Base-by-base conservation (phyloP, 1,140 invertebrate genomes). In the Cephus cinctus region DNA sequence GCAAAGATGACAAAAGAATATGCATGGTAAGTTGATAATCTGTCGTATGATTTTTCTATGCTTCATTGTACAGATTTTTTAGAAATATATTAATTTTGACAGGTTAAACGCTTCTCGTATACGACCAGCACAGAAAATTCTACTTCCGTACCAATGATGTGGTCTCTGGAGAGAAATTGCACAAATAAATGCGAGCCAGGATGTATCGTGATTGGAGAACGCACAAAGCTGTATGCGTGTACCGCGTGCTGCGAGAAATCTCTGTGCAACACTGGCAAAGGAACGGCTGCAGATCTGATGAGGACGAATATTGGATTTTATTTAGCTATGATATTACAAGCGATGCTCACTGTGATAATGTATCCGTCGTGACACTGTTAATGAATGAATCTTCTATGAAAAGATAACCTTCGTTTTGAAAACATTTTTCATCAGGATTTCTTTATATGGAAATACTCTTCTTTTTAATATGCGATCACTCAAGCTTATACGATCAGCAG, bases 31-130 rank as follows among this genome's bases (percentile, higher is more conserved):
- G 75, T 55, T 46, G 42, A 44, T 25, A 27, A n/a, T n/a, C n/a
- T n/a, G n/a, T 41, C 31, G 8, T 21, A 34, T 41, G 31, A 15
- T 39, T 31, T 31, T 39, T 18, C 31, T 40, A 5, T n/a, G n/a
- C n/a, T n/a, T n/a, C n/a, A n/a, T n/a, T n/a, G n/a, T n/a, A n/a
- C n/a, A n/a, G n/a, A n/a, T n/a, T n/a, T n/a, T 25, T 1, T 11
- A 15, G 11, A 8, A 42, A 16, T 11, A 3, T 42, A 16, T 42
- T 25, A 39, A 14, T 19, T 43, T 35, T 75, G 69, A 5, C 67
- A 92, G 89, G 88, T 91, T 1, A 89, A 89, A 61, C 81, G 86
- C 40, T 89, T 90, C 66, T 89, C 89, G 0, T 90, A 88, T 58
- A 90, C 88, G 2, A 89, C 86, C 11, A 88, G 86, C 32, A 90